Evolutionary conservation across 92 coral and sea anemone species (phyloP).

Genomic region (Palythoa caribaeorum): DNA sequence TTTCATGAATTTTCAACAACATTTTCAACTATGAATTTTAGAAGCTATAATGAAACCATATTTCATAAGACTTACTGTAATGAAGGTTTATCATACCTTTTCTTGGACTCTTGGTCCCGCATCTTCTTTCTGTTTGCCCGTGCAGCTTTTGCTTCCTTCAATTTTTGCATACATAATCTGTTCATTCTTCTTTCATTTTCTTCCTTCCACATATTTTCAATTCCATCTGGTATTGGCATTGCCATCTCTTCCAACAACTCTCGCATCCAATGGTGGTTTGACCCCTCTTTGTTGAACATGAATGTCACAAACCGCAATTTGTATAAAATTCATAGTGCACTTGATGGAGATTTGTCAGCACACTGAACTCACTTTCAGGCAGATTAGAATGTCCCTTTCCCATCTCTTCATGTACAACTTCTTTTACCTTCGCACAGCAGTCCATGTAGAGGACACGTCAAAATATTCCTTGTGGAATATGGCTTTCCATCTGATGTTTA

Average conservation of each 20-base stretch:
- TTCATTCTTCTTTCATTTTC: constrained; percentile 12
- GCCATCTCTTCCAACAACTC: constrained; percentile 11
- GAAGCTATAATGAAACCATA: constrained; percentile 3
- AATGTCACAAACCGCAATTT: constrained; percentile 12
- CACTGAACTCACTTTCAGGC: constrained; percentile 50
- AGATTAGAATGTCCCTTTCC: constrained; percentile 62
- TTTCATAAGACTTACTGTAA: not conserved
- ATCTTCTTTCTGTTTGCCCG: constrained; percentile 2
- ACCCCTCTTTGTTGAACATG: constrained; percentile 12
- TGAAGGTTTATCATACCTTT: not conserved
- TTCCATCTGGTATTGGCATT: constrained; percentile 7
- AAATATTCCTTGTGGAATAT: constrained; percentile 50
- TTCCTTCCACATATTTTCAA: constrained; percentile 11
- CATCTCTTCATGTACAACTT: constrained; percentile 37
- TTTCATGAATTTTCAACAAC: not conserved
- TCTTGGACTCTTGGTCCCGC: constrained; percentile 9
- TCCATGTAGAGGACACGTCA: constrained; percentile 61
- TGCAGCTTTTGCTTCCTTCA: constrained; percentile 2
- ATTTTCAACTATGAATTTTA: not conserved
- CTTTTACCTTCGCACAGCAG: constrained; percentile 59
- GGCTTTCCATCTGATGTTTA: constrained; percentile 33
- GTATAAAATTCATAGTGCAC: constrained; percentile 48
- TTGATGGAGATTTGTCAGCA: constrained; percentile 59
- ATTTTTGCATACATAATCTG: not conserved
- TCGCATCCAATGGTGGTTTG: constrained; percentile 3